phyloP scores from a whole-genome alignment of 2,797 vertebrate species.

The Glyptemys insculpta region DNA sequence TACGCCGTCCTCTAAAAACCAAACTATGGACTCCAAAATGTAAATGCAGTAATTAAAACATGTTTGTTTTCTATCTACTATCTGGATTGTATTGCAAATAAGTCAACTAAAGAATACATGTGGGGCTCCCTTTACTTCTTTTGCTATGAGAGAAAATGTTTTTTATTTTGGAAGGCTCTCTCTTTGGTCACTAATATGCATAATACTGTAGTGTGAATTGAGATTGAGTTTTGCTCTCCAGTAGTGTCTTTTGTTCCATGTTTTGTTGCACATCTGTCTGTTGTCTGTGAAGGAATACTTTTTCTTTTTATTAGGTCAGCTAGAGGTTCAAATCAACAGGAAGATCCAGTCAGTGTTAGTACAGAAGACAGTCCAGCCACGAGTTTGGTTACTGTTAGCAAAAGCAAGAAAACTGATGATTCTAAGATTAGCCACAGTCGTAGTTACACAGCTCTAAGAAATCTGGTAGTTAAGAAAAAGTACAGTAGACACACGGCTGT shows the following conservation, averaged over 20 bases:
- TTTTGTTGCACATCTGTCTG: neutral
- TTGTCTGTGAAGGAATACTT: neutral
- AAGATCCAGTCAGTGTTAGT: conserved; percentile 1
- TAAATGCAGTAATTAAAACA: neutral
- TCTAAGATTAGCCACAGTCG: neutral
- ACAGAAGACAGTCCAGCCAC: neutral
- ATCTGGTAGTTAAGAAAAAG: neutral
- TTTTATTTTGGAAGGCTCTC: neutral
- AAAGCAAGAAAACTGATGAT: neutral
- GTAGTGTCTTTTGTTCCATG: neutral
- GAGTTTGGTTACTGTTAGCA: neutral
- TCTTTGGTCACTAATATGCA: neutral
- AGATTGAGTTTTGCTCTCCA: neutral
- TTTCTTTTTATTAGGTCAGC: neutral
- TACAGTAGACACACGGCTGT: neutral
- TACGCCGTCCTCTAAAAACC: conserved; percentile 6
- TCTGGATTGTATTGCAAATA: neutral
- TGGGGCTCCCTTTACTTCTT: neutral
- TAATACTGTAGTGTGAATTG: neutral
- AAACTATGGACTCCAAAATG: neutral
- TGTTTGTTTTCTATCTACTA: neutral
- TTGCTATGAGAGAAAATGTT: fast-evolving
- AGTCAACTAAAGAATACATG: neutral
- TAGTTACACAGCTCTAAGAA: conserved; percentile 9
- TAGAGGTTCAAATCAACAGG: conserved; percentile 15